Evolutionary conservation across 2,113 vertebrate species (phyloP).

Genomic region (Macquaria ambigua): DNA sequence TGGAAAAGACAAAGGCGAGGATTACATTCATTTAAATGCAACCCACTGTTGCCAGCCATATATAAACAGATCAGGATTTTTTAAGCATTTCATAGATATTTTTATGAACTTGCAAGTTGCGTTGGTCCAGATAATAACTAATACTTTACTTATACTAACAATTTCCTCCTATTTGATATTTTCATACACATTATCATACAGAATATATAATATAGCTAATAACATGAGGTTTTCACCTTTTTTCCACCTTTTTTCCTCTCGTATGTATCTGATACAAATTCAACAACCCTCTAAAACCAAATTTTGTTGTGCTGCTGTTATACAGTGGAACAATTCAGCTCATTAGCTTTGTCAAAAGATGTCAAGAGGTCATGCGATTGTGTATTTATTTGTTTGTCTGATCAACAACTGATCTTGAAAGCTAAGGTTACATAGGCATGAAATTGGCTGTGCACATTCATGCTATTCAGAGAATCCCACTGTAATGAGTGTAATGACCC

Average conservation of each 20-base stretch:
- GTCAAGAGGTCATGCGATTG: not conserved
- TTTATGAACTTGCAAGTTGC: not conserved
- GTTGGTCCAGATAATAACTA: not conserved
- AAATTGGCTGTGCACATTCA: not conserved
- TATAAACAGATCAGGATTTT: not conserved
- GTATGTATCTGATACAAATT: slow-evolving; percentile 1
- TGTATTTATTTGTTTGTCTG: slow-evolving; percentile 16
- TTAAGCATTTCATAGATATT: not conserved
- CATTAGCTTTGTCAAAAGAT: not conserved
- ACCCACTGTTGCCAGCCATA: not conserved
- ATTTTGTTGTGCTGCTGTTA: not conserved
- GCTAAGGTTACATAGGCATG: not conserved
- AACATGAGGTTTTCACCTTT: not conserved
- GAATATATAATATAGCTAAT: not conserved
- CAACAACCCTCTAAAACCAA: not conserved
- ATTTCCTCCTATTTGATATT: not conserved
- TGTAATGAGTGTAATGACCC: not conserved
- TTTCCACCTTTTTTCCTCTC: not conserved
- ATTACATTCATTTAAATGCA: slow-evolving; percentile 4
- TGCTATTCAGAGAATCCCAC: not conserved
- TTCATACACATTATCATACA: not conserved
- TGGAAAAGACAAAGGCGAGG: not conserved
- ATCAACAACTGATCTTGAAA: slow-evolving; percentile 8
- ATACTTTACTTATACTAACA: not conserved
- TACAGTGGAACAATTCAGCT: not conserved